A percentile compares a stretch with the other conserved stretches of the same genome.
phyloP scores from a whole-genome alignment of 2,113 vertebrate species.

The Butorides virescens region DNA sequence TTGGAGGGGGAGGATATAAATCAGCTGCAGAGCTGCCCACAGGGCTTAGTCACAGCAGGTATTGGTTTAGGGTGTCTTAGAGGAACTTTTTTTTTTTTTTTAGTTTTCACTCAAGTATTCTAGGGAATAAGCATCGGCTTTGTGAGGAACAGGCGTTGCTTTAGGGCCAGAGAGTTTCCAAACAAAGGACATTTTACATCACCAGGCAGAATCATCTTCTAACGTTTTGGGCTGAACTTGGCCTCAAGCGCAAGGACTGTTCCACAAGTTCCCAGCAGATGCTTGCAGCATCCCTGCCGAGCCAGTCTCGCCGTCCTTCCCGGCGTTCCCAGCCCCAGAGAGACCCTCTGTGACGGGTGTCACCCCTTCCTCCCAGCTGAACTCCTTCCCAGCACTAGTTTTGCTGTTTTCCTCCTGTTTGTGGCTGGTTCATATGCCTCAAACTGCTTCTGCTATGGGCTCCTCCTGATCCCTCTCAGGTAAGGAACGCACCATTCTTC shows the following conservation, averaged over 20 bases:
- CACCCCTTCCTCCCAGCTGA: background rate
- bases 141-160: conserved; percentile 31
- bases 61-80: conserved; percentile 60
- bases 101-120: conserved; percentile 20
- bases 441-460: background rate
- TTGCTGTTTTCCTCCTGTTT: background rate
- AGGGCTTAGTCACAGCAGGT: conserved; percentile 64
- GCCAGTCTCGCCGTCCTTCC: background rate
- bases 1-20: conserved; percentile 51
- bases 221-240: background rate
- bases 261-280: background rate
- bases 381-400: background rate
- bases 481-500: background rate
- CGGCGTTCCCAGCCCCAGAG: background rate
- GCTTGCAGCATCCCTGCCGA: fast-evolving
- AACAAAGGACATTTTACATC: conserved; percentile 41
- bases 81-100: background rate
- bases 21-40: conserved; percentile 54
- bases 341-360: background rate
- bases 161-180: background rate
- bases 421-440: background rate
- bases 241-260: background rate
- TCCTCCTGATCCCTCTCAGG: background rate
- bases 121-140: conserved; percentile 54
- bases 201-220: background rate